A percentile compares a stretch with the other conserved stretches of the same genome.
Conservation (phyloP, 2,888 invertebrate species). For the Pilophorus perplexus region DNA sequence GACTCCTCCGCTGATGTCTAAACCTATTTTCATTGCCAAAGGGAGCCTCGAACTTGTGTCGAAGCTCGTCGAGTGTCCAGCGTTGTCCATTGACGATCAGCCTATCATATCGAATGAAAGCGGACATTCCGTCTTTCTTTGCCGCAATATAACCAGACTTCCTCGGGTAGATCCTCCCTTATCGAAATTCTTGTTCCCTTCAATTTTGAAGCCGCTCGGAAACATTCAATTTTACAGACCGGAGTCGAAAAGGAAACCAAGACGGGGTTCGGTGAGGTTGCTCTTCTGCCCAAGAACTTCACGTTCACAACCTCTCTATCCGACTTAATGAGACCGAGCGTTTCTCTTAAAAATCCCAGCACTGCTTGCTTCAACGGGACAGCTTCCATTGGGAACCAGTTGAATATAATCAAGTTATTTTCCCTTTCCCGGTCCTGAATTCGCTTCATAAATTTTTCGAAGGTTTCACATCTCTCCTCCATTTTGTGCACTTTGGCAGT, state of each 20-base stretch:
- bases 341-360: neutral
- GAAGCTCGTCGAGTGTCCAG: slow-evolving; percentile 1
- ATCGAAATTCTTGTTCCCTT: slow-evolving; percentile 4
- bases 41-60: neutral
- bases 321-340: neutral
- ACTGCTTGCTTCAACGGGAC: slow-evolving; percentile 1
- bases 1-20: too few relatives aligned
- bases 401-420: slow-evolving; percentile 10
- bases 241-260: neutral
- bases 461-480: neutral
- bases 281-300: neutral
- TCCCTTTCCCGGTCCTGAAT: neutral
- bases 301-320: slow-evolving; percentile 1
- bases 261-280: neutral
- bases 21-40: neutral
- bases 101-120: neutral
- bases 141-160: neutral
- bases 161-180: neutral
- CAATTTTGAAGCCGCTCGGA: neutral
- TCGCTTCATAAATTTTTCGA: neutral
- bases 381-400: neutral
- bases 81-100: slow-evolving; percentile 2
- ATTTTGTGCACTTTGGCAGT: neutral
- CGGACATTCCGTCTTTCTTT: neutral
- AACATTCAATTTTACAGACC: slow-evolving; percentile 2